Evolutionary conservation across 2,113 vertebrate species (phyloP), one percentile per base, ranked within the genome.

Genomic region (Pyxicephalus adspersus): DNA sequence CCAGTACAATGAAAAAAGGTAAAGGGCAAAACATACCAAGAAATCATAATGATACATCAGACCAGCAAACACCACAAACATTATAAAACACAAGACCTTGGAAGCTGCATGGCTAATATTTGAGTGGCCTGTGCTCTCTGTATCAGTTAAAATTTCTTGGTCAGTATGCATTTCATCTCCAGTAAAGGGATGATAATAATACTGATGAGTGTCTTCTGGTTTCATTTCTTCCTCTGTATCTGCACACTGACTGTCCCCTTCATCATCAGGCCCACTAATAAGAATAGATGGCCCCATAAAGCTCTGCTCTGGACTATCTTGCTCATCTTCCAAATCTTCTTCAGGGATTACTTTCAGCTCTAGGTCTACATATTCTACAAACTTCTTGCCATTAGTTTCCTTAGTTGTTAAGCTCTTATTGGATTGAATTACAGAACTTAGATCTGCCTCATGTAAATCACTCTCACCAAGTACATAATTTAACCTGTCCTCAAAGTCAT

Each of bases 1-100:
- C 92, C 95, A 98, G 76, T 89, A 96, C 84, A 96, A 67, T 52
- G 95, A 95, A 81, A 96, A 92, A 29, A 95, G 66, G 71, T 95
- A 98, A 83, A 98, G 89, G 0, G 87, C 90, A 83, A 95, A 92
- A 81, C 96, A 96, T 17, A 93, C 89, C 74, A 93, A 92, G 83
- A 97, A 90, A 88, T 96, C 95, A 73, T 92, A 96, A 64, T 96
- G 87, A 77, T 93, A 97, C 64, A 92, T 85, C 3, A 90, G 87
- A 66, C 93, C 83, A 79, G 95, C 90, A 91, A 97, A 95, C 18
- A 95, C 87, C 58, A 93, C 83, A 78, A 96, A 94, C 81, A 96
- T 85, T 60, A 96, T 82, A 64, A 87, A 84, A 81, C 90, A 94
- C 26, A 93, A 83, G 19, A 96, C 78, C 80, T 93, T 94, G 84